A percentile compares a stretch with the other conserved stretches of the same genome.
phyloP scores from a whole-genome alignment of 2,888 invertebrate species.

The Scelioninae gen. 1 region DNA sequence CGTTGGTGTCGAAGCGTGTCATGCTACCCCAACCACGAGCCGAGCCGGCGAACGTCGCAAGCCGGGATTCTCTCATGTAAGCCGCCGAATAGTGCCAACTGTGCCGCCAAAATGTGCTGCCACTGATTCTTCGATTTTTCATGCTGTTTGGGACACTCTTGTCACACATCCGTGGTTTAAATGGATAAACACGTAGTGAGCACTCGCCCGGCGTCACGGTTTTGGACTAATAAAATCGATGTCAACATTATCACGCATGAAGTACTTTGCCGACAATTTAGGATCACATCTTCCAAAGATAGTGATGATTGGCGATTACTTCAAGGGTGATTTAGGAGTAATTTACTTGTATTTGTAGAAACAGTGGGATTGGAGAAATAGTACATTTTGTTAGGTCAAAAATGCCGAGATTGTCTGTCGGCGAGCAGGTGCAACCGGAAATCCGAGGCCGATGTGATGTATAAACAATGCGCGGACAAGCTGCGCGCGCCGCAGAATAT shows the following conservation, averaged over 20 bases:
- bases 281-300: slow-evolving; percentile 5
- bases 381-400: not conserved
- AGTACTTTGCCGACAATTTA: slow-evolving; percentile 5
- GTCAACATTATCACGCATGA: slow-evolving; percentile 24
- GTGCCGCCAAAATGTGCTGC: slow-evolving; percentile 80
- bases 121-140: slow-evolving; percentile 76
- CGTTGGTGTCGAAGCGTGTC: slow-evolving; percentile 75
- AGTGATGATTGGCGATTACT: too few relatives aligned
- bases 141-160: slow-evolving; percentile 72
- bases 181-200: slow-evolving; percentile 11
- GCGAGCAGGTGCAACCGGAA: slow-evolving; percentile 41
- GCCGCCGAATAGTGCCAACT: slow-evolving; percentile 83
- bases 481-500: slow-evolving; percentile 53
- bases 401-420: not conserved
- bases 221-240: slow-evolving; percentile 14
- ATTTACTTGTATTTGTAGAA: too few relatives aligned
- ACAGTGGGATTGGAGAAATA: too few relatives aligned
- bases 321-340: too few relatives aligned
- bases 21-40: slow-evolving; percentile 78
- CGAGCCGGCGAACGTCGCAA: slow-evolving; percentile 73
- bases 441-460: slow-evolving; percentile 32
- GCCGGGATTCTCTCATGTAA: slow-evolving; percentile 75
- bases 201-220: slow-evolving; percentile 4
- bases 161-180: slow-evolving; percentile 57
- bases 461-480: slow-evolving; percentile 69